A percentile compares a stretch with the other conserved stretches of the same genome.
Conservation (phyloP, 1,140 invertebrate genomes). For the Pollicipes pollicipes region DNA sequence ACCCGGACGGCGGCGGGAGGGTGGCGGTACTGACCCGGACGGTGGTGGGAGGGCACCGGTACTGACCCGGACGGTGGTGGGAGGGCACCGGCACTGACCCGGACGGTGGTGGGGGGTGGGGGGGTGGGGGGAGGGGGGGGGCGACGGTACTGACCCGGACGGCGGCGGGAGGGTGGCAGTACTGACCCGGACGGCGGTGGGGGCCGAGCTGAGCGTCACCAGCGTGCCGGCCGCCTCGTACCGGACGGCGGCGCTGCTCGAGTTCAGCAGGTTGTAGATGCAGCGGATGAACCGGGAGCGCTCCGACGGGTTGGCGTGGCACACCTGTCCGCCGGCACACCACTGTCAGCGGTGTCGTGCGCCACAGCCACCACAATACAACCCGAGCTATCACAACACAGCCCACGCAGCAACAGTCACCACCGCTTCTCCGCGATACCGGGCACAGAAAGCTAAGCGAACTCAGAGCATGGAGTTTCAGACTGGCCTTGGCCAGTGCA, state of each 20-base stretch:
- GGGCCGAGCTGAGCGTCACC: constrained; percentile 92
- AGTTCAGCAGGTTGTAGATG: constrained; percentile 95
- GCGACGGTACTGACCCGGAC: constrained; percentile 38
- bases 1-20: no score
- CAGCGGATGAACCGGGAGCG: constrained; percentile 91
- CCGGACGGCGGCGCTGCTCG: constrained; percentile 83
- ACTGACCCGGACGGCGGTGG: constrained; percentile 79
- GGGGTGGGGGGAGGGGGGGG: background rate
- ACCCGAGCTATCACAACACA: no score
- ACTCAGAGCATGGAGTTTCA: background rate
- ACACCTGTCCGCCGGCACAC: constrained; percentile 43
- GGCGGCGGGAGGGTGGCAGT: background rate
- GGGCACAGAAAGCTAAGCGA: background rate
- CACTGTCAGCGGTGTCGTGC: background rate
- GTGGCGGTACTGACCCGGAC: no score
- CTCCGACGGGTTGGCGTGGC: constrained; percentile 91
- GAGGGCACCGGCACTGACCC: no score
- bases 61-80: no score
- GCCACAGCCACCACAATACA: no score
- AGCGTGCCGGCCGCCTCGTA: constrained; percentile 99
- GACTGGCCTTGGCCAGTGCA: no score
- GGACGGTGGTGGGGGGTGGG: no score
- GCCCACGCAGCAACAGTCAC: no score
- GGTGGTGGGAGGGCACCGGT: no score
- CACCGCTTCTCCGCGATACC: background rate